Evolutionary conservation across 2,888 invertebrate species (phyloP).

Genomic region (Drosophila anomalata): DNA sequence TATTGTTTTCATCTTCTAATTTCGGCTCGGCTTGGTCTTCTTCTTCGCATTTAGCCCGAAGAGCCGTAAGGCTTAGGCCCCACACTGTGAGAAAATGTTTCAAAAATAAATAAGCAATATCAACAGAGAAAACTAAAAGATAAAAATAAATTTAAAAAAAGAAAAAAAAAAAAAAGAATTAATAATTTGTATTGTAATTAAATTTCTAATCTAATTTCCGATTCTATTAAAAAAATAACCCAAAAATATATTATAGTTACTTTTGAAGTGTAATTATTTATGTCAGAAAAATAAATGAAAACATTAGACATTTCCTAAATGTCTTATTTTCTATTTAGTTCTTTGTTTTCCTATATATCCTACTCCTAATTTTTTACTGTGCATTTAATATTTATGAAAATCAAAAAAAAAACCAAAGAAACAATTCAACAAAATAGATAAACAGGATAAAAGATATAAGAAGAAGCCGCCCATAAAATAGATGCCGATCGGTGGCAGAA

Average conservation of each 20-base stretch:
- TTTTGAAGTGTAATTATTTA: no score
- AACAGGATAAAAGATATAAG: not conserved
- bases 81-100: not conserved
- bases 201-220: no score
- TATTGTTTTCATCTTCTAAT: constrained; percentile 55
- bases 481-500: not conserved
- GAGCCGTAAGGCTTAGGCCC: constrained; percentile 1
- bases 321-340: not conserved
- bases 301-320: not conserved
- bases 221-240: no score
- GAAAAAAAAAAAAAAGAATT: no score
- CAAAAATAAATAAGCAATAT: no score
- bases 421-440: constrained; percentile 14
- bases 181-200: no score
- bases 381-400: constrained; percentile 13
- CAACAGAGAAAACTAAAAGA: no score
- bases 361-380: not conserved
- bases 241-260: no score
- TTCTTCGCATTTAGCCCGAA: constrained; percentile 12
- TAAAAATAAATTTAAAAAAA: no score
- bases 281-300: not conserved
- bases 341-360: not conserved
- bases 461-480: not conserved
- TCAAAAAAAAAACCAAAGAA: constrained; percentile 2
- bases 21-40: constrained; percentile 46